phyloP scores from a whole-genome alignment of 2,797 vertebrate species.

The Monodelphis domestica region DNA sequence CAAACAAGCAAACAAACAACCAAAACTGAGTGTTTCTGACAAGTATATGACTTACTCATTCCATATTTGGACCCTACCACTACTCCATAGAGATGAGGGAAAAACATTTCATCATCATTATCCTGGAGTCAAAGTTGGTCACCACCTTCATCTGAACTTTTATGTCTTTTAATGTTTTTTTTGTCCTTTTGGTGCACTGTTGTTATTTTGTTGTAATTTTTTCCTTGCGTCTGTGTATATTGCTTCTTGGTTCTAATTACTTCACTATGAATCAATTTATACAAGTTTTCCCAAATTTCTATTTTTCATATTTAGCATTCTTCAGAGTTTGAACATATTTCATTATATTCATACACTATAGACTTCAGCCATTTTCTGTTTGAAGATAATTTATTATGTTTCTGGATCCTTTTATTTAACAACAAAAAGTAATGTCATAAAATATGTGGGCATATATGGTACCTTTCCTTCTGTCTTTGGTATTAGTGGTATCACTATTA shows the following conservation, averaged over 20 bases:
- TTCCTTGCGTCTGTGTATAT: no score
- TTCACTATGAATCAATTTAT: not conserved
- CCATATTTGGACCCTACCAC: not conserved
- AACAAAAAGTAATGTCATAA: not conserved
- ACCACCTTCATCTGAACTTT: not conserved
- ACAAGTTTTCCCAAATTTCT: not conserved
- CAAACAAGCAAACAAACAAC: no score
- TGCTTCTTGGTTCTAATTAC: not conserved
- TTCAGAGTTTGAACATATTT: not conserved
- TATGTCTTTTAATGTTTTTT: not conserved
- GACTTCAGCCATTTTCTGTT: not conserved
- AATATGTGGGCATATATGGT: not conserved
- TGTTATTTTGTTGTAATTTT: no score
- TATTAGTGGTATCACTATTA: not conserved
- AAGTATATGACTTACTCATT: not conserved
- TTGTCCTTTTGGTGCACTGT: not conserved
- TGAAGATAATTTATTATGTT: not conserved
- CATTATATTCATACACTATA: not conserved
- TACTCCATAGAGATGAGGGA: not conserved
- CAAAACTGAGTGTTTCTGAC: no score
- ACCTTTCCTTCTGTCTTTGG: not conserved
- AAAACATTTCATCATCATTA: not conserved
- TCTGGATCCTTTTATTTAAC: not conserved
- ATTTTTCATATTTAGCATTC: not conserved
- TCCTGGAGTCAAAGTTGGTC: not conserved